Percentiles rank a stretch among this genome's conserved stretches.
Conservation (phyloP, 2,797 vertebrate species). For the Cheirogaleus major region DNA sequence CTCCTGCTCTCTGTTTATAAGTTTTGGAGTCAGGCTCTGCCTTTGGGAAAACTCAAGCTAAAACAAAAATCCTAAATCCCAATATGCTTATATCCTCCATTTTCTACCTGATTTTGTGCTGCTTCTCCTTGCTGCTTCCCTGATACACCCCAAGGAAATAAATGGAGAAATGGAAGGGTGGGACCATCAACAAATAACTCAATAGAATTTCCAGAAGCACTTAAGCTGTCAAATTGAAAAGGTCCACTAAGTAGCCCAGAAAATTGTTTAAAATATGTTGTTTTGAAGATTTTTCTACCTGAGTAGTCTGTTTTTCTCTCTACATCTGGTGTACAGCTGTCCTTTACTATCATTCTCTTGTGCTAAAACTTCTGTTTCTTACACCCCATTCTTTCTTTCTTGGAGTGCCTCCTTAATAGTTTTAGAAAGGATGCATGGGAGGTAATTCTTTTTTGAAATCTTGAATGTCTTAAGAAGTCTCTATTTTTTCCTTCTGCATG, state of each 20-base stretch:
- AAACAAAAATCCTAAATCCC: background rate
- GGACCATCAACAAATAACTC: background rate
- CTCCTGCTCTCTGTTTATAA: background rate
- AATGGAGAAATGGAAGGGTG: background rate
- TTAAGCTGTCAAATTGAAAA: background rate
- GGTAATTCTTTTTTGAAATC: background rate
- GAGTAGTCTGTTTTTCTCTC: background rate
- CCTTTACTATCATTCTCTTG: background rate
- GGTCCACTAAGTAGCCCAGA: background rate
- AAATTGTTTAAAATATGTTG: background rate
- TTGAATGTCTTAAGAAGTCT: background rate
- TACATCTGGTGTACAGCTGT: background rate
- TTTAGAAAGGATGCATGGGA: background rate
- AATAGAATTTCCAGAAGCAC: background rate
- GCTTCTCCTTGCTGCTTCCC: background rate
- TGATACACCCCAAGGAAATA: background rate
- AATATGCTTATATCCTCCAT: background rate
- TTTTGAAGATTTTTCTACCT: background rate
- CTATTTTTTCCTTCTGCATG: background rate
- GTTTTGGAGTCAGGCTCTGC: background rate
- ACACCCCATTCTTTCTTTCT: background rate
- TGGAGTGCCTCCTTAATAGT: background rate
- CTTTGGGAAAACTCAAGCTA: background rate
- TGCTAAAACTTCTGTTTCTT: background rate
- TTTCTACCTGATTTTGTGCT: background rate